Base-by-base conservation (phyloP, 2,797 vertebrate species). In the Gadopsis bispinosus region DNA sequence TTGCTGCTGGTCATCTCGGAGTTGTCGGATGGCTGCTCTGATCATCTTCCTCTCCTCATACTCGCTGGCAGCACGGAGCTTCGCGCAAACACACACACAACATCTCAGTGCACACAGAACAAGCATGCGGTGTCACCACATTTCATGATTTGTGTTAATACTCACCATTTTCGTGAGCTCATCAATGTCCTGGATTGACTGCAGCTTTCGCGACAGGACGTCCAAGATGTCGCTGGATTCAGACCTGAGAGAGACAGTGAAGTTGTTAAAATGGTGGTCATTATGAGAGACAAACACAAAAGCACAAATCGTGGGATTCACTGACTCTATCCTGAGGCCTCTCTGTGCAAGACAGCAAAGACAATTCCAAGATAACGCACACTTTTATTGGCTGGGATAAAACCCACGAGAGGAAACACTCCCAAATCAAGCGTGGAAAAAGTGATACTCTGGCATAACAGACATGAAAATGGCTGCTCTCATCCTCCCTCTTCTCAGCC, bases 21-120 rank as follows among this genome's bases (percentile, higher is more conserved):
- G 83, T 10, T 96, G 96, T 83, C 97, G 95, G 89, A 99, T 99
- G 76, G 97, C 96, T 0, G 96, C 97, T 79, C 98, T 94, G 81
- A 99, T 98, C 82, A 99, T 85, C 88, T 98, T 99, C 83, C 98
- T 96, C 84, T 99, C 98, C 88, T 99, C 97, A 0, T 97, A 99
- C 70, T 98, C 97, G 0, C 83, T 91, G 0, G 97, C 94, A 0
- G 93, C 93, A 26, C 95, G 95, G 53, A 99, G 94, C 98, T 99
- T 87, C 9, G 20, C 47, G 50, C 7, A 81, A 43, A 26, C 53
- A 31, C 14, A 61, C 19, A 72, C 1, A 33, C 12, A 45, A 70
- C 45, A 43, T 10, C 2, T 83, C 35, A 88, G 54, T 11, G 9
- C 11, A 17, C 13, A 29, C 1, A n/a, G 4, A 2, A 47, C 14